Percentiles rank a stretch among this genome's conserved stretches.
Conservation (phyloP, 2,888 invertebrate genomes). For the Exephanes ischioxanthus region DNA sequence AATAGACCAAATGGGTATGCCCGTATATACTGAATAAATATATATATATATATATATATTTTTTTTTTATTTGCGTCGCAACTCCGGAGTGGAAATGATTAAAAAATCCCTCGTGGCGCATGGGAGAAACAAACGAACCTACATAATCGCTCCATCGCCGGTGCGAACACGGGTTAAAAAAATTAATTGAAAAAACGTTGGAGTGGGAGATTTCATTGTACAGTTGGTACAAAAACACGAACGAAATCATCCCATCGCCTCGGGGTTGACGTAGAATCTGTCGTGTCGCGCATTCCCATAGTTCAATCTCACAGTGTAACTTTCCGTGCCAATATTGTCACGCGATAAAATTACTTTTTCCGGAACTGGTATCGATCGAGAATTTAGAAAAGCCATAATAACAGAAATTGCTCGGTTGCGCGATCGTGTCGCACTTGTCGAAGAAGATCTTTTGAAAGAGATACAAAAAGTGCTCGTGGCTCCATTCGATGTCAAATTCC, state of each 20-base stretch:
- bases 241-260: conserved; percentile 6
- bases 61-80: not conserved
- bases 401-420: no score
- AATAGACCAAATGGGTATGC: no score
- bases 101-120: not conserved
- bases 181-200: conserved; percentile 52
- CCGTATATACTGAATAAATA: no score
- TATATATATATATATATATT: no score
- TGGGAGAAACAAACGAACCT: not conserved
- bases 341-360: conserved; percentile 46
- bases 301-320: conserved; percentile 18
- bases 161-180: not conserved
- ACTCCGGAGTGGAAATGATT: not conserved
- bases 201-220: conserved; percentile 11
- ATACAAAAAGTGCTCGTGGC: no score
- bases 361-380: not conserved
- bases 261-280: conserved; percentile 28
- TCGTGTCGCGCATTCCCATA: not conserved
- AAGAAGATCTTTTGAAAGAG: no score
- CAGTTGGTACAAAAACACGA: not conserved
- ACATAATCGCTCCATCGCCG: not conserved
- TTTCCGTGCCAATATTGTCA: conserved; percentile 53
- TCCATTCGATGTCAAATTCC: no score
- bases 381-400: not conserved
- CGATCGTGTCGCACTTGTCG: no score